Evolutionary conservation across 2,888 invertebrate species (phyloP).

Genomic region (Eristalis tenax): DNA sequence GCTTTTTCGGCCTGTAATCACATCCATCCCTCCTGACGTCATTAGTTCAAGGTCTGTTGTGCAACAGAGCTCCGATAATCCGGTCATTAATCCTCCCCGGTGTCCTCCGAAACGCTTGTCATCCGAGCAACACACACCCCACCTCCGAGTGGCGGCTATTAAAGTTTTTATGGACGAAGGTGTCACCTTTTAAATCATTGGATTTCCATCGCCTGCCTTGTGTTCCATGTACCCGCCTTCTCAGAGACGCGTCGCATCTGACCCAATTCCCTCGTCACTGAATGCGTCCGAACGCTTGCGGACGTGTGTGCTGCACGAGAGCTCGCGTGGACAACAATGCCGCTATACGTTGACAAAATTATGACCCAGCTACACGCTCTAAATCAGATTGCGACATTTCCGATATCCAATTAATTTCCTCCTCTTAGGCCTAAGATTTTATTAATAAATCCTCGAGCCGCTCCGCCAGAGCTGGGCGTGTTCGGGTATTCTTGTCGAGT

Average conservation of each 20-base stretch:
- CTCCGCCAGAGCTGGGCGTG: not conserved
- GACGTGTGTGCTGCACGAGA: not conserved
- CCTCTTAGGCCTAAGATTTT: conserved; percentile 29
- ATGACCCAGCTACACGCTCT: conserved; percentile 49
- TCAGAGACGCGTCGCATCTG: not conserved
- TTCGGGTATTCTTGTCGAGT: conserved; percentile 19
- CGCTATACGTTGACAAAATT: conserved; percentile 54
- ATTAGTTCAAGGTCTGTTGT: not conserved
- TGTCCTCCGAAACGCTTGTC: not conserved
- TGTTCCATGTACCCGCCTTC: not conserved
- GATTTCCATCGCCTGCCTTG: conserved; percentile 22
- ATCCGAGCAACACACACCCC: not conserved
- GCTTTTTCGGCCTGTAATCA: too few species aligned
- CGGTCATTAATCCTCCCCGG: not conserved
- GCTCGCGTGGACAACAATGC: conserved; percentile 27
- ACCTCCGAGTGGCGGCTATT: not conserved
- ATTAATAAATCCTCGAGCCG: conserved; percentile 54
- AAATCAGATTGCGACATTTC: conserved; percentile 66
- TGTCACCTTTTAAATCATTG: conserved; percentile 50
- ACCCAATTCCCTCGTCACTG: conserved; percentile 20
- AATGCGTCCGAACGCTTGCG: not conserved
- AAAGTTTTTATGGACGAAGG: conserved; percentile 1
- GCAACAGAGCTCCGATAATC: not conserved
- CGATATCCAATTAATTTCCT: conserved; percentile 57
- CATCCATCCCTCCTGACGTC: not conserved